Evolutionary conservation across 2,113 vertebrate genomes (phyloP), one percentile per base, ranked within the genome.

Genomic region (Nycticebus coucang): DNA sequence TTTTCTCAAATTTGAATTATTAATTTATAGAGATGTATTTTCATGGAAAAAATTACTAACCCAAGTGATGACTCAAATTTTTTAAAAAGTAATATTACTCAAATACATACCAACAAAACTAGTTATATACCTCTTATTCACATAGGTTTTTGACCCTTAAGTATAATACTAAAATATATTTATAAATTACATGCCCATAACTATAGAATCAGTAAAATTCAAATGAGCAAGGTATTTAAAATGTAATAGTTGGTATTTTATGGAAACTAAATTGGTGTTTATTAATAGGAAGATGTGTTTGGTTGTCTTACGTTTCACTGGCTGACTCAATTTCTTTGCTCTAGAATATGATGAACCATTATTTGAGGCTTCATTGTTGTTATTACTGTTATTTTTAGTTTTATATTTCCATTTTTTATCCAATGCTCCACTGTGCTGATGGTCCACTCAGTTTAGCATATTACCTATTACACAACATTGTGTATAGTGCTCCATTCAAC

Each of bases 101-200:
- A 83, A 95, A 78, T 71, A 80, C 71, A 91, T 7, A 75, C 69
- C 87, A 87, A 95, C 14, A 83, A 82, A 96, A 80, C 50, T 78
- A 85, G 18, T 71, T 75, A 83, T 35, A 53, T 75, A 19, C 30
- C 10, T 93, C 37, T 86, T 92, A 50, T 50, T 50, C 45, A 50
- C 45, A 50, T 50, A 62, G 12, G 24, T 50, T 87, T 93, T 87
- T 86, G 50, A 66, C 5, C 24, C 26, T 94, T 89, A 60, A 86
- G 30, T 55, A 60, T 37, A 87, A 68, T 26, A 71, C 26, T 60
- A 69, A 95, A 78, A 87, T 59, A 66, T 11, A 81, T 78, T 69
- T 94, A 66, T 81, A 28, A 88, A 80, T 83, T 91, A 92, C 94
- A 68, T 21, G 81, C 41, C 50, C 55, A 41, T 87, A 71, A 81